Percentiles rank a stretch among this genome's conserved stretches.
Evolutionary conservation across 2,113 vertebrate species (phyloP).

Genomic region (Acrocephalus kingi): DNA sequence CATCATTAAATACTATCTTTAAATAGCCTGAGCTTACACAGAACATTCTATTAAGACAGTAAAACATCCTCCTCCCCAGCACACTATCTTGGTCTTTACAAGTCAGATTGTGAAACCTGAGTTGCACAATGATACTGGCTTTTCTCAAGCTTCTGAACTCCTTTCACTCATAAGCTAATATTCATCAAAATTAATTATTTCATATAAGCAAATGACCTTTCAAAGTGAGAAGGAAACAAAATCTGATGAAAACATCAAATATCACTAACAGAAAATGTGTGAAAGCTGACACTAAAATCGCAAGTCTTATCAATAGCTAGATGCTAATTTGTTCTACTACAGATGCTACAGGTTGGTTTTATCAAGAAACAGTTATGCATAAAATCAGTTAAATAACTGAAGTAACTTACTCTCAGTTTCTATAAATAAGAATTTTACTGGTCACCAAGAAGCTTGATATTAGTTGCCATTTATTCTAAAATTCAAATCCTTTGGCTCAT

Average conservation of each 20-base stretch:
- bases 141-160: background rate
- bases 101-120: conserved; percentile 15
- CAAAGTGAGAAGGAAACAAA: background rate
- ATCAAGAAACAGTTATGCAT: background rate
- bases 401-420: background rate
- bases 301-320: background rate
- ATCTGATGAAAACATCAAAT: background rate
- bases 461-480: background rate
- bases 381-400: background rate
- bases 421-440: background rate
- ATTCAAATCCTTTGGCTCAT: background rate
- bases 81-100: conserved; percentile 11
- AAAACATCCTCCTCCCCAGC: conserved; percentile 32
- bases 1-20: conserved; percentile 22
- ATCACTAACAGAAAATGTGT: background rate
- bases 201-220: background rate
- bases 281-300: background rate
- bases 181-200: background rate
- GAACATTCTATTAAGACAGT: conserved; percentile 27
- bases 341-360: background rate
- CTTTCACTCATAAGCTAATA: background rate
- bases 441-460: background rate
- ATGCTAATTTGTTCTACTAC: background rate
- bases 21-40: conserved; percentile 52
- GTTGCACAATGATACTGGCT: background rate